A percentile compares a stretch with the other conserved stretches of the same genome.
Conservation (phyloP, 2,797 vertebrate genomes). For the Chloroceryle amazona region DNA sequence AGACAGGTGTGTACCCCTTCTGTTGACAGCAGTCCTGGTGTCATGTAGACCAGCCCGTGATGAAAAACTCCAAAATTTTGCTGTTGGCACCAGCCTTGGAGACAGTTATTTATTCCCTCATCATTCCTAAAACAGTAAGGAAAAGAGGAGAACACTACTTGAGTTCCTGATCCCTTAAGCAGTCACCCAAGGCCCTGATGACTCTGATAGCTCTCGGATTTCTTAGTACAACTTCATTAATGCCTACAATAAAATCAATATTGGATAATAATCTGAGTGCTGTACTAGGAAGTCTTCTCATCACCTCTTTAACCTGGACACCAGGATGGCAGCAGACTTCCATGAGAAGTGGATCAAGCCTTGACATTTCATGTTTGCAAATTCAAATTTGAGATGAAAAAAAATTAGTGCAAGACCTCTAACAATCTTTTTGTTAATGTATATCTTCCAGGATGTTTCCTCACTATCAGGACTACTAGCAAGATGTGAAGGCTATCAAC, state of each 20-base stretch:
- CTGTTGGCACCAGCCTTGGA: fast-evolving
- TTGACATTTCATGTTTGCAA: background rate
- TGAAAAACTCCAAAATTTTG: background rate
- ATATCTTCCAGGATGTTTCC: background rate
- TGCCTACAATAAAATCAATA: background rate
- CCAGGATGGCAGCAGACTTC: background rate
- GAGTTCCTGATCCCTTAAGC: background rate
- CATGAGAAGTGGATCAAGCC: background rate
- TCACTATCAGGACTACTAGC: background rate
- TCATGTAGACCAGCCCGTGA: fast-evolving
- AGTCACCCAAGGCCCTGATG: background rate
- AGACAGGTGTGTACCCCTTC: background rate
- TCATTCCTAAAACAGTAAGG: background rate
- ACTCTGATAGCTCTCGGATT: background rate
- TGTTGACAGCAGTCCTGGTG: background rate
- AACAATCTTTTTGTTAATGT: background rate
- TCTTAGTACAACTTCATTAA: background rate
- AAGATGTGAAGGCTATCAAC: background rate
- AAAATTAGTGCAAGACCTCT: background rate
- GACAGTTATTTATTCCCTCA: background rate
- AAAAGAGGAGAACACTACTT: background rate
- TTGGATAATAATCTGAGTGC: background rate
- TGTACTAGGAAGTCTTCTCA: background rate
- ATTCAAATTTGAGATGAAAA: background rate
- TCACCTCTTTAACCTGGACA: background rate